Evolutionary conservation across 2,797 vertebrate species (phyloP).

Genomic region (Microchirus variegatus): DNA sequence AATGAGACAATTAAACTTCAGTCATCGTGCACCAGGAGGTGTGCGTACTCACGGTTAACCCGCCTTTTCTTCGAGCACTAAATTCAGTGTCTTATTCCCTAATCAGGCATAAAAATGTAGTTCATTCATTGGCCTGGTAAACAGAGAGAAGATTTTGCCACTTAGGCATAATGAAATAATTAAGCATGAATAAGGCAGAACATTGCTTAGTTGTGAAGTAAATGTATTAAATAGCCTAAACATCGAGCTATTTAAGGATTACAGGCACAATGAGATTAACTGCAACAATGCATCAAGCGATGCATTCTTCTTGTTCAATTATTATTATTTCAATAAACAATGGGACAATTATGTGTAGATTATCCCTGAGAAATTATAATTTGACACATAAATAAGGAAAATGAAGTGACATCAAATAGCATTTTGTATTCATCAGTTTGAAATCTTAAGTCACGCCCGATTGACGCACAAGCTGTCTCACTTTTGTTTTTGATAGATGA

Average conservation of each 20-base stretch:
- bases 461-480: conserved; percentile 13
- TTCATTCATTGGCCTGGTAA: conserved; percentile 45
- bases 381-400: conserved; percentile 24
- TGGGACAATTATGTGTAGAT: conserved; percentile 56
- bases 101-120: conserved; percentile 41
- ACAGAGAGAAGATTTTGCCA: conserved; percentile 49
- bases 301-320: conserved; percentile 45
- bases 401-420: conserved; percentile 13
- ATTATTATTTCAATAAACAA: conserved; percentile 52
- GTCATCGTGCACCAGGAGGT: conserved; percentile 48
- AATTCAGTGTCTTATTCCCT: conserved; percentile 21
- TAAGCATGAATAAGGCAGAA: conserved; percentile 52
- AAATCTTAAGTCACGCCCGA: conserved; percentile 13
- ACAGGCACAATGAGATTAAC: conserved; percentile 70
- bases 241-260: conserved; percentile 66
- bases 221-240: conserved; percentile 62
- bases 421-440: conserved; percentile 23
- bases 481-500: conserved; percentile 59
- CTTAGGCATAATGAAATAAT: conserved; percentile 61
- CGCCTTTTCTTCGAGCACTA: conserved; percentile 17
- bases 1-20: conserved; percentile 63
- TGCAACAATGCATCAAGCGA: conserved; percentile 51
- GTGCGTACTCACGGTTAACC: conserved; percentile 4
- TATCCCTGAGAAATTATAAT: conserved; percentile 43
- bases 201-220: conserved; percentile 55